A percentile compares a stretch with the other conserved stretches of the same genome.
Evolutionary conservation across 2,888 invertebrate genomes (phyloP).

Genomic region (Rhingia rostrata): DNA sequence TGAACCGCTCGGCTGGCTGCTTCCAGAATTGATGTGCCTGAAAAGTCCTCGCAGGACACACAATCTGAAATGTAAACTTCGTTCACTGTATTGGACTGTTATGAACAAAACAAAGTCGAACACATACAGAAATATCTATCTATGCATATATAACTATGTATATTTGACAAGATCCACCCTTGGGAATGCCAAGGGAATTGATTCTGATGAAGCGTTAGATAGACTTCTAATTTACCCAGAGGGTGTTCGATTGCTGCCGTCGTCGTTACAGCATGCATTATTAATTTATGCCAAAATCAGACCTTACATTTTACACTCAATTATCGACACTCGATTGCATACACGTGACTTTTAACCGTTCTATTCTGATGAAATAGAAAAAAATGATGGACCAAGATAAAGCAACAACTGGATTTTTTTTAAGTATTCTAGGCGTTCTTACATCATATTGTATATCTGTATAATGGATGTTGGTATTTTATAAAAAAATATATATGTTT

Average conservation of each 20-base stretch:
- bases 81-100: constrained; percentile 12
- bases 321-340: constrained; percentile 76
- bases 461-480: too few relatives aligned
- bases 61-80: constrained; percentile 9
- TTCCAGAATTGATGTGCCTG: constrained; percentile 30
- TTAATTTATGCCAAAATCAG: constrained; percentile 77
- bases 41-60: constrained; percentile 30
- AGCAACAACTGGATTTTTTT: background rate
- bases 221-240: constrained; percentile 76
- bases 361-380: background rate
- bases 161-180: constrained; percentile 50
- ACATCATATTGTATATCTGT: too few relatives aligned
- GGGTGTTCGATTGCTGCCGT: constrained; percentile 74
- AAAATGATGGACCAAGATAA: background rate
- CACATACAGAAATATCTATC: background rate
- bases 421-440: background rate
- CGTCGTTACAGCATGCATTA: constrained; percentile 63
- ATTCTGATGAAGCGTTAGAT: constrained; percentile 75
- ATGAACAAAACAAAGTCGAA: constrained; percentile 5
- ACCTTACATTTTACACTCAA: constrained; percentile 76
- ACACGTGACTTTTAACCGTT: constrained; percentile 73
- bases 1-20: constrained; percentile 72
- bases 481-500: too few relatives aligned
- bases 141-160: background rate
- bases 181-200: constrained; percentile 46